Evolutionary conservation across 2,797 vertebrate genomes (phyloP).

Genomic region (Acanthurus leucopareius): DNA sequence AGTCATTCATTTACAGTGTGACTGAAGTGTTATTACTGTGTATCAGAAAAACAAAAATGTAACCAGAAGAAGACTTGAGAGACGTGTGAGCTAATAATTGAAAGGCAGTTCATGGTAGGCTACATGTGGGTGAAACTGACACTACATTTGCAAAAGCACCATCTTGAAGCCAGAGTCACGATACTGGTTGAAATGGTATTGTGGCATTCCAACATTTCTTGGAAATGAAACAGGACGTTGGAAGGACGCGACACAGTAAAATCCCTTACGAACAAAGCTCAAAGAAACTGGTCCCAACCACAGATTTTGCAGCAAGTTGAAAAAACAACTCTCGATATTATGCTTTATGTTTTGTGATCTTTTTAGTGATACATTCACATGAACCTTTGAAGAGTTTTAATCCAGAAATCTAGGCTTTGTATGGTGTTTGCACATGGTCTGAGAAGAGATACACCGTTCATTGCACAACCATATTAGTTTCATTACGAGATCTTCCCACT

Average conservation of each 20-base stretch:
- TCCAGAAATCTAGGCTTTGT: slow-evolving; percentile 12
- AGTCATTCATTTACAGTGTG: slow-evolving; percentile 20
- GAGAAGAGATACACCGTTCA: slow-evolving; percentile 17
- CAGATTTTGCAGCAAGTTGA: neutral
- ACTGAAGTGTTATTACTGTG: slow-evolving; percentile 7
- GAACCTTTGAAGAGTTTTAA: neutral
- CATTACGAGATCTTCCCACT: slow-evolving; percentile 43
- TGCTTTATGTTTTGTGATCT: slow-evolving; percentile 3
- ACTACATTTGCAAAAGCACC: slow-evolving; percentile 43
- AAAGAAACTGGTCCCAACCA: slow-evolving; percentile 4
- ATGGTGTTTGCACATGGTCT: slow-evolving; percentile 16
- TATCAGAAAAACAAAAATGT: slow-evolving; percentile 29
- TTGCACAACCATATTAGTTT: slow-evolving; percentile 22
- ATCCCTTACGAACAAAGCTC: slow-evolving; percentile 11
- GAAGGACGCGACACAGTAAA: slow-evolving; percentile 30
- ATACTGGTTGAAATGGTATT: slow-evolving; percentile 35
- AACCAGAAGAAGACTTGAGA: slow-evolving; percentile 36
- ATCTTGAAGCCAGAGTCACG: slow-evolving; percentile 34
- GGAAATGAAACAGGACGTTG: slow-evolving; percentile 59
- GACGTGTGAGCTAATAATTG: slow-evolving; percentile 13
- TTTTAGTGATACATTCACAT: neutral
- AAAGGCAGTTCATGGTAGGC: slow-evolving; percentile 75
- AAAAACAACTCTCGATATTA: neutral
- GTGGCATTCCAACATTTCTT: slow-evolving; percentile 54
- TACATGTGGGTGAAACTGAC: slow-evolving; percentile 57